Evolutionary conservation across 2,113 vertebrate genomes (phyloP).

Genomic region (Crypturellus undulatus): DNA sequence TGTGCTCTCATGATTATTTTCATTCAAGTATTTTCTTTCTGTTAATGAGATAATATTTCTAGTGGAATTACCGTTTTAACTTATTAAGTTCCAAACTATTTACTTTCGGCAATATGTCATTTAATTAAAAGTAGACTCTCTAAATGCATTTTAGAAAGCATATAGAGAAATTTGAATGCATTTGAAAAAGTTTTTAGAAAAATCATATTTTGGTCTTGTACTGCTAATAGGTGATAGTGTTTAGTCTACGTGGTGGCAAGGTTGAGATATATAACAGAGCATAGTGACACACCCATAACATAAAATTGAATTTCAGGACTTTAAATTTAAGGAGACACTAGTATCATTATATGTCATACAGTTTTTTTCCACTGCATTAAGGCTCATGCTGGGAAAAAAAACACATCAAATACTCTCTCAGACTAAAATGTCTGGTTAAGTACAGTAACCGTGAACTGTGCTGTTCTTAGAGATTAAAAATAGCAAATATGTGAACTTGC

Average conservation of each 20-base stretch:
- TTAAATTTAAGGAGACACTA: neutral
- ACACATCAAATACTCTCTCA: neutral
- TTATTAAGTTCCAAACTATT: neutral
- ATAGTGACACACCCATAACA: rapidly evolving
- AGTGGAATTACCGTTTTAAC: neutral
- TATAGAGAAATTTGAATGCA: neutral
- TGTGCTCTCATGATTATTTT: neutral
- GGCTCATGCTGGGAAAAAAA: neutral
- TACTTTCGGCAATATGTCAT: neutral
- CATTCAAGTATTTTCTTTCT: neutral
- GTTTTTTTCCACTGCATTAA: neutral
- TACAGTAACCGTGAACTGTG: neutral
- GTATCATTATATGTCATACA: neutral
- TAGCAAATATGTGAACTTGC: neutral
- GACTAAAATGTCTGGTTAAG: neutral
- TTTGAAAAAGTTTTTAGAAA: neutral
- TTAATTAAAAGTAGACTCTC: neutral
- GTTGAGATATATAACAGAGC: neutral
- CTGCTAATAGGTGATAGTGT: neutral
- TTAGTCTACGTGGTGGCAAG: neutral
- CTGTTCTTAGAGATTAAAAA: neutral
- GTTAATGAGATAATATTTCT: neutral
- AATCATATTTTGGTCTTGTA: neutral
- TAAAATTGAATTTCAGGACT: neutral
- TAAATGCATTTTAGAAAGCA: neutral